These are phyloP conservation scores for Chaetoderma sp. DNA, from an alignment of 2,888 invertebrate genomes.

Conservation along the genomic window DNA sequence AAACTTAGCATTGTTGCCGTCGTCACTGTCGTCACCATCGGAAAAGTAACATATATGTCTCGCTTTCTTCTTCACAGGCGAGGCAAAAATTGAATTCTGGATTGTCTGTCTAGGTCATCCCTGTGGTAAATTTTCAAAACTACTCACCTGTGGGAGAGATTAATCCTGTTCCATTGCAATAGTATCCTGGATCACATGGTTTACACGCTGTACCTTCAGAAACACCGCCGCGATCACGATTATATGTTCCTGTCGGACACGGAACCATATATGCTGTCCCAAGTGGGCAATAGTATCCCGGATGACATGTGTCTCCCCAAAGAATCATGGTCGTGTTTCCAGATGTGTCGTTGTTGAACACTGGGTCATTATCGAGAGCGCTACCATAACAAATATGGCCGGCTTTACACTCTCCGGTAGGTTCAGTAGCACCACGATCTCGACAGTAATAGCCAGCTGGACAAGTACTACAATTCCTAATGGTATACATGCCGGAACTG, in stretches of 20 bases:
- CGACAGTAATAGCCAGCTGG: conserved; percentile 62
- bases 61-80: too few relatives aligned
- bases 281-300: conserved; percentile 63
- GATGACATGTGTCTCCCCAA: conserved; percentile 63
- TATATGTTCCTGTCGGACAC: conserved; percentile 63
- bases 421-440: conserved; percentile 53
- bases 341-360: conserved; percentile 60
- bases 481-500: too few relatives aligned
- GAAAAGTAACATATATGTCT: too few relatives aligned
- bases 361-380: conserved; percentile 58
- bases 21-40: too few relatives aligned
- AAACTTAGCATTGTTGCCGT: too few relatives aligned
- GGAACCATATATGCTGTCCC: conserved; percentile 58
- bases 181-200: conserved; percentile 62
- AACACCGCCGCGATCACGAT: conserved; percentile 47
- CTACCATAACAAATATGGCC: conserved; percentile 64
- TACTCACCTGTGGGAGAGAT: conserved; percentile 49
- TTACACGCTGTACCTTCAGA: conserved; percentile 47
- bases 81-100: too few relatives aligned
- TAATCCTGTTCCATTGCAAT: conserved; percentile 59
- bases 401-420: conserved; percentile 59
- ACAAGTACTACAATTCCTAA: conserved; percentile 56
- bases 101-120: not conserved
- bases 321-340: conserved; percentile 58
- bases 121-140: not conserved